Evolutionary conservation across 2,113 vertebrate genomes (phyloP).

Genomic region (Oostethus manadensis): DNA sequence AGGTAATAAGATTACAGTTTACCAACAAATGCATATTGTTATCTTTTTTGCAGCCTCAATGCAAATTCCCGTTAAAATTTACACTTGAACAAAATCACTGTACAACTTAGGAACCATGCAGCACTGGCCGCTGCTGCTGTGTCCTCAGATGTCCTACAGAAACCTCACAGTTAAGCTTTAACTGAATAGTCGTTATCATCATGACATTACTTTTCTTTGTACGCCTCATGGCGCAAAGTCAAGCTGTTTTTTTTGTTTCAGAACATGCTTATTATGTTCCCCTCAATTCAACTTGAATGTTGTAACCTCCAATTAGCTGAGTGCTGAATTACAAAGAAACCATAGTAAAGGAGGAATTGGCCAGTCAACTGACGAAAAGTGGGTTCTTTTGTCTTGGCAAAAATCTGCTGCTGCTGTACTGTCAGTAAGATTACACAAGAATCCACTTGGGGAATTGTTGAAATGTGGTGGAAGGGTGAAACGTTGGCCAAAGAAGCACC

Average conservation of each 20-base stretch:
- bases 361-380: background rate
- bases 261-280: background rate
- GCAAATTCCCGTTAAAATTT: no score
- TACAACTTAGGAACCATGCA: no score
- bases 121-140: no score
- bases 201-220: constrained; percentile 5
- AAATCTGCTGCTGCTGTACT: background rate
- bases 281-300: background rate
- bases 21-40: no score
- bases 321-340: background rate
- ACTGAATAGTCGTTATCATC: constrained; percentile 25
- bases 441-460: background rate
- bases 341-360: background rate
- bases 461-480: background rate
- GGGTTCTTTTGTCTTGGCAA: background rate
- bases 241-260: background rate
- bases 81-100: no score
- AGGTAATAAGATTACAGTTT: no score
- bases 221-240: constrained; percentile 1
- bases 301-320: background rate
- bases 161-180: constrained; percentile 28
- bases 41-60: no score
- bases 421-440: constrained; percentile 1
- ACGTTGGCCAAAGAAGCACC: background rate
- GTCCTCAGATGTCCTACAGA: constrained; percentile 1